phyloP scores from a whole-genome alignment of 1,140 invertebrate genomes.

The honey bee (Apis mellifera) region DNA sequence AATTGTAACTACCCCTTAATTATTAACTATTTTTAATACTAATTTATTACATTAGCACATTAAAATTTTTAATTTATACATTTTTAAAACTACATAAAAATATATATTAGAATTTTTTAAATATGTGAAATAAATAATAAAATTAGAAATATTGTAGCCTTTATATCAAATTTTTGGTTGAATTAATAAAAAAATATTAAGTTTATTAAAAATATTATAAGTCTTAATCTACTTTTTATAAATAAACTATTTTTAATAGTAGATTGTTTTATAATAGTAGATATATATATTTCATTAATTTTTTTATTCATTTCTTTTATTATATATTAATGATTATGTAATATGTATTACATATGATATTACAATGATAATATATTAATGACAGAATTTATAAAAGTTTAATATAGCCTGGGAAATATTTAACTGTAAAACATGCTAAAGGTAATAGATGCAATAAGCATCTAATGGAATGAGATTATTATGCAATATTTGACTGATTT shows the following conservation, averaged over 20 bases:
- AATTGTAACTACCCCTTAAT: conserved; percentile 5
- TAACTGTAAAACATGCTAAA: conserved; percentile 58
- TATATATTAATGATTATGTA: background rate
- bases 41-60: background rate
- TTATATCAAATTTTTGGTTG: background rate
- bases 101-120: background rate
- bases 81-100: background rate
- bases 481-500: conserved; percentile 50
- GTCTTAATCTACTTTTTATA: background rate
- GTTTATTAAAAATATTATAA: no score
- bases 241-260: background rate
- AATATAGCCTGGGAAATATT: conserved; percentile 21
- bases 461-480: conserved; percentile 55
- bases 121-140: background rate
- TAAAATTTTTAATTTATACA: background rate
- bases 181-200: background rate
- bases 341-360: no score
- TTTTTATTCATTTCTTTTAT: background rate
- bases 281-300: background rate
- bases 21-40: conserved; percentile 15
- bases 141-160: background rate
- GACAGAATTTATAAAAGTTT: background rate
- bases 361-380: no score
- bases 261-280: background rate
- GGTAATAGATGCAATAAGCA: conserved; percentile 55